Base-by-base conservation (phyloP, 2,113 vertebrate species). In the Bos javanicus region DNA sequence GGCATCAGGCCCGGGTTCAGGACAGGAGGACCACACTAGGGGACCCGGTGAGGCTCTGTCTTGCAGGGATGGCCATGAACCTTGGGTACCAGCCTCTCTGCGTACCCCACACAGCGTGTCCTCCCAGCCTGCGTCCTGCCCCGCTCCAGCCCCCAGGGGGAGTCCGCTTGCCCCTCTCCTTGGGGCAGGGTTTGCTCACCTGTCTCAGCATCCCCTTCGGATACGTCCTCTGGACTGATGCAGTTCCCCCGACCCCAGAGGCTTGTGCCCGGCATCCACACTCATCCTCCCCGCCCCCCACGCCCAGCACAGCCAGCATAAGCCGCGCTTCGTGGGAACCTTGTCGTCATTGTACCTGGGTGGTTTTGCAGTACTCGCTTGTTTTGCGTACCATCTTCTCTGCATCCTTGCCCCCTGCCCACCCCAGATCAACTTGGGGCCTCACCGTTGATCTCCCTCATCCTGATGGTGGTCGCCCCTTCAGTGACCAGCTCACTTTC, bases 301-400 rank as follows among this genome's bases (percentile, higher is more conserved):
- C 5, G 4, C 6, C 30, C 15, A 54, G 3, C 12, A 14, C 10
- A 13, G 0, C 6, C 25, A 30, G 3, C 13, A 0, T 0, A 13
- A 30, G 56, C 17, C 4, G 0, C 0, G 10, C 14, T 7, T 14
- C 14, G 0, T 10, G 14, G 17, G 30, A 15, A 4, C 5, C n/a
- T 33, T 1, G 0, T 14, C 2, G 13, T n/a, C 39, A 10, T 1
- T 16, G 0, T 9, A 1, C 2, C 0, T 12, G 54, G 9, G 11
- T 21, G 28, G 1, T 3, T 33, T 17, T 1, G 0, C 1, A 23
- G 26, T 1, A 4, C 21, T 4, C 0, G 43, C 43, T 46, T 46
- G 0, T 1, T 21, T 33, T 8, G 1, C 14, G 57, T 4, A 13
- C 39, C 26, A 0, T 0, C 25, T 19, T 8, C 64, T 5, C 12